phyloP scores from a whole-genome alignment of 2,113 vertebrate genomes.

The Salvelinus namaycush region DNA sequence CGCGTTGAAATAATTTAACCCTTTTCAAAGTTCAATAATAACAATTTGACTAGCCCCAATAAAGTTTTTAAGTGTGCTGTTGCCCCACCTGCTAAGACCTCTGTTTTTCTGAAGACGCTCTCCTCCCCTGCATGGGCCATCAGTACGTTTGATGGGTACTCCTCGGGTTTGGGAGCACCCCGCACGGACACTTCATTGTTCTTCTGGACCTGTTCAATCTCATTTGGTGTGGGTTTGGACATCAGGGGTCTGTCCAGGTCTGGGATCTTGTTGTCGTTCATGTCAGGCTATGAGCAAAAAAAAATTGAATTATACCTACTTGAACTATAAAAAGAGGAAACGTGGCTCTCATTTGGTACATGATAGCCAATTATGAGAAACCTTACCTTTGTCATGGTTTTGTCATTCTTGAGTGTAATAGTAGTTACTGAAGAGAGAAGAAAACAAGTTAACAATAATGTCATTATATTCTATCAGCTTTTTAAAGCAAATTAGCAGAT shows the following conservation, averaged over 20 bases:
- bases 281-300: constrained; percentile 38
- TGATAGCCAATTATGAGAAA: no score
- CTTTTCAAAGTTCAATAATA: not conserved
- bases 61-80: not conserved
- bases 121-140: constrained; percentile 84
- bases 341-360: no score
- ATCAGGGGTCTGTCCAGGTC: constrained; percentile 43
- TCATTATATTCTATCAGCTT: no score
- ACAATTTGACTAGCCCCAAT: not conserved
- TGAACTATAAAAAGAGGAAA: no score
- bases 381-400: constrained; percentile 46
- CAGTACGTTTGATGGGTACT: constrained; percentile 77
- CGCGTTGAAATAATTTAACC: no score
- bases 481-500: not conserved
- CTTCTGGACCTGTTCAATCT: constrained; percentile 54
- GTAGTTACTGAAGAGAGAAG: constrained; percentile 31
- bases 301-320: not conserved
- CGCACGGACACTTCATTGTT: constrained; percentile 79
- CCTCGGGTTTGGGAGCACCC: not conserved
- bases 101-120: constrained; percentile 84
- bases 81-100: constrained; percentile 87
- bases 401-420: fast-evolving
- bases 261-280: constrained; percentile 76
- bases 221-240: constrained; percentile 48
- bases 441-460: not conserved